These are phyloP conservation scores for Laticauda laticaudata DNA, from an alignment of 2,113 vertebrate species.

Conservation along the genomic window DNA sequence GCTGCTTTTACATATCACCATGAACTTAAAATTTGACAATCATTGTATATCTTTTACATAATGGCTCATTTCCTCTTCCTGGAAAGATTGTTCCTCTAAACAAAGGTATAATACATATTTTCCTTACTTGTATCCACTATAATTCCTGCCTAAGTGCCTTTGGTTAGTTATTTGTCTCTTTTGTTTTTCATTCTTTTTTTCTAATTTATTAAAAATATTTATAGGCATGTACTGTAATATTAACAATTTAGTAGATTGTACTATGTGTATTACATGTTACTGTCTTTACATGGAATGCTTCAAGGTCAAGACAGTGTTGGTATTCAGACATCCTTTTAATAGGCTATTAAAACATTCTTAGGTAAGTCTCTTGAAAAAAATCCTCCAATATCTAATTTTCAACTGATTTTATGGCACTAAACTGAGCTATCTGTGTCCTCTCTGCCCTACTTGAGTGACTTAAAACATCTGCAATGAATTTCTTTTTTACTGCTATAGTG, in stretches of 20 bases:
- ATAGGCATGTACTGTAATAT: not conserved
- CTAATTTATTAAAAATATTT: not conserved
- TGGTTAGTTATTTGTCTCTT: constrained; percentile 17
- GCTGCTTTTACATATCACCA: not conserved
- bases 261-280: constrained; percentile 10
- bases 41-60: constrained; percentile 2
- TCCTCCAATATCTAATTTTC: constrained; percentile 19
- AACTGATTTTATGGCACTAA: constrained; percentile 12
- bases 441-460: constrained; percentile 28
- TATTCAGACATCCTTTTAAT: constrained; percentile 7
- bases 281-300: constrained; percentile 15
- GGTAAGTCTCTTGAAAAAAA: not conserved
- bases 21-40: constrained; percentile 14
- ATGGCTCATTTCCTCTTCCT: not conserved
- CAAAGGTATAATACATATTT: not conserved
- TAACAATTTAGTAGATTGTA: constrained; percentile 12
- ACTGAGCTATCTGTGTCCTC: not conserved
- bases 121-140: not conserved
- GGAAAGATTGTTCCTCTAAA: constrained; percentile 29
- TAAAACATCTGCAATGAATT: not conserved
- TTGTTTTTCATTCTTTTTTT: not conserved
- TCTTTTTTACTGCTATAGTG: not conserved
- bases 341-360: constrained; percentile 1
- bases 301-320: constrained; percentile 1
- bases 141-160: constrained; percentile 62